Evolutionary conservation across 2,797 vertebrate species (phyloP).

Genomic region (Argentina silus): DNA sequence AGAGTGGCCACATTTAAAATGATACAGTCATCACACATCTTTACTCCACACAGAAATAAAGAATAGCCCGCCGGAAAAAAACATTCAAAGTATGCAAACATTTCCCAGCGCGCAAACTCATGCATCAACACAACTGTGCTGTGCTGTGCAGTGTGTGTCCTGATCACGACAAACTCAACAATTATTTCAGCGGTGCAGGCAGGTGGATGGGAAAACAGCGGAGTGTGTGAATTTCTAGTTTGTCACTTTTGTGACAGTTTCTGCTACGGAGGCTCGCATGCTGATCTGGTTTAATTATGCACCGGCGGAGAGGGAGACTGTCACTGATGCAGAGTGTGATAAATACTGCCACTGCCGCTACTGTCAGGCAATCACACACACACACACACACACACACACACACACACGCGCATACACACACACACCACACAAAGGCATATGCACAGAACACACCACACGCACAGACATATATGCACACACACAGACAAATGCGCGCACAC

Average conservation of each 20-base stretch:
- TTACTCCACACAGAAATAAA: slow-evolving; percentile 50
- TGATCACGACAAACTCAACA: slow-evolving; percentile 81
- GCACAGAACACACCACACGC: background rate
- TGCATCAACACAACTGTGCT: slow-evolving; percentile 72
- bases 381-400: slow-evolving; percentile 23
- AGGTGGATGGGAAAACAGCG: slow-evolving; percentile 66
- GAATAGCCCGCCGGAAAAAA: slow-evolving; percentile 39
- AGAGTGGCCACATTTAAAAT: slow-evolving; percentile 47
- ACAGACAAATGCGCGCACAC: background rate
- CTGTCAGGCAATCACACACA: slow-evolving; percentile 70
- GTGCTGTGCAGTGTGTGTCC: slow-evolving; percentile 67
- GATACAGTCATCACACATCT: slow-evolving; percentile 38
- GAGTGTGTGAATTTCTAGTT: slow-evolving; percentile 82
- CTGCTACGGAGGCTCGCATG: slow-evolving; percentile 81
- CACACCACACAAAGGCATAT: background rate
- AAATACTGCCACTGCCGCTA: slow-evolving; percentile 79
- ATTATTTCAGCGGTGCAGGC: slow-evolving; percentile 79
- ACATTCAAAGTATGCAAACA: slow-evolving; percentile 60
- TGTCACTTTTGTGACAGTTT: slow-evolving; percentile 84
- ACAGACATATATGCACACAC: slow-evolving; percentile 20
- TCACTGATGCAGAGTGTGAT: slow-evolving; percentile 81
- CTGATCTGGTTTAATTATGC: slow-evolving; percentile 87
- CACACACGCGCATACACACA: background rate
- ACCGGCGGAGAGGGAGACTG: slow-evolving; percentile 77
- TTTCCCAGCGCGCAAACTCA: slow-evolving; percentile 56